Evolutionary conservation across 2,113 vertebrate genomes (phyloP).

Genomic region (Rhinopomastus cyanomelas): DNA sequence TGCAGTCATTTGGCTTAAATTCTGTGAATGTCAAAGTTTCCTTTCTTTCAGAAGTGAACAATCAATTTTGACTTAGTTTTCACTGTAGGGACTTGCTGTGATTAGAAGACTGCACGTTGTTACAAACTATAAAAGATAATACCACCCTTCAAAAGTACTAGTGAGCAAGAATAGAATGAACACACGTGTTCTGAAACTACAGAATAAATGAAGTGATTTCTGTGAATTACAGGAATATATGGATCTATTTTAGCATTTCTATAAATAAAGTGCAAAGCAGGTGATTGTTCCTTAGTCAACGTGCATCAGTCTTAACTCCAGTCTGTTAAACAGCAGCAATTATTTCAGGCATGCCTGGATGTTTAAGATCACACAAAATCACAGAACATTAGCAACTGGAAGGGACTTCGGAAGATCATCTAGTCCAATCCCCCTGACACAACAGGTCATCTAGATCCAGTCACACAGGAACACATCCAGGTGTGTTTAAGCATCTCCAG

Average conservation of each 20-base stretch:
- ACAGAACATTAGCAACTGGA: no score
- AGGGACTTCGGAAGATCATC: no score
- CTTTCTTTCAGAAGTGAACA: background rate
- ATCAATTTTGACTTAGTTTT: background rate
- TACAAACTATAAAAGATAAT: background rate
- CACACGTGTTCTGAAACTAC: background rate
- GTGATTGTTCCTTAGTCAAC: background rate
- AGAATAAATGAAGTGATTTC: background rate
- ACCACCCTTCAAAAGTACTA: background rate
- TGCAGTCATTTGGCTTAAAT: background rate
- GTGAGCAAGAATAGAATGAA: background rate
- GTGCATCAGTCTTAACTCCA: background rate
- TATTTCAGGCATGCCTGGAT: no score
- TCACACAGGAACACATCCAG: no score
- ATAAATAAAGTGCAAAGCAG: background rate
- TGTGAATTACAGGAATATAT: background rate
- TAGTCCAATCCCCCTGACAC: no score
- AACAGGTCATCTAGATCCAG: no score
- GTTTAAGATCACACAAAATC: no score
- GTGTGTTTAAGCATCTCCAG: no score
- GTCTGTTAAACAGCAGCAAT: background rate
- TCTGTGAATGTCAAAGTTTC: background rate
- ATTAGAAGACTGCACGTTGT: background rate
- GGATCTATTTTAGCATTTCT: background rate
- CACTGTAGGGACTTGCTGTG: background rate